Base-by-base conservation (phyloP, 2,797 vertebrate species). In the Typhlichthys subterraneus region DNA sequence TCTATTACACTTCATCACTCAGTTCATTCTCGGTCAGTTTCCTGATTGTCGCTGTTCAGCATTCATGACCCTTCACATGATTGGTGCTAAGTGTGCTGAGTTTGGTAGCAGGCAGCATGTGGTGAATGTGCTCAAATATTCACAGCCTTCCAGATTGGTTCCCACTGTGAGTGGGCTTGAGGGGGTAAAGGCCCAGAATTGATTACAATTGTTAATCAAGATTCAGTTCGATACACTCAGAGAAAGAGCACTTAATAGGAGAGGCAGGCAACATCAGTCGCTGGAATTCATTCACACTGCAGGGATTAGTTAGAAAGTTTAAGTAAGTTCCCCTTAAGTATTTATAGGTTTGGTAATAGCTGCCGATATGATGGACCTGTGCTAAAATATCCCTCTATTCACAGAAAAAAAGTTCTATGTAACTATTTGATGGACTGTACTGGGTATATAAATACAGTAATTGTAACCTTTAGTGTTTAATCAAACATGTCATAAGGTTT, bases 201-300 rank as follows among this genome's bases (percentile, higher is more conserved):
- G 91, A 94, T 93, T 91, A 89, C 90, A 88, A 90, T 90, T 91
- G 87, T 91, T 92, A 92, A 92, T 93, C 89, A 92, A 89, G 88
- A 90, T 88, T 87, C 85, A 75, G 86, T 88, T 90, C 70, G 79
- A 86, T 87, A 80, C 79, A 74, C 83, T 89, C 82, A 76, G 71
- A 83, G 80, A 86, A 82, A 85, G 76, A 85, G 70, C 73, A 71
- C 78, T 90, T 85, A 63, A 83, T 75, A 59, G 68, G 61, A 84
- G 81, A 85, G 76, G 57, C 45, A 73, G 53, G 77, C 76, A 83
- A 64, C 73, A 78, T 87, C 87, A 82, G 69, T 55, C 72, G 66
- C 70, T 72, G 54, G 63, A 81, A 75, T 73, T 86, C 33, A 79
- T 70, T 76, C 67, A 54, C 67, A 62, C 48, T 49, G 60, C 12